These are phyloP conservation scores for Leptopilina clavipes DNA, from an alignment of 1,140 invertebrate genomes.

Conservation along the genomic window DNA sequence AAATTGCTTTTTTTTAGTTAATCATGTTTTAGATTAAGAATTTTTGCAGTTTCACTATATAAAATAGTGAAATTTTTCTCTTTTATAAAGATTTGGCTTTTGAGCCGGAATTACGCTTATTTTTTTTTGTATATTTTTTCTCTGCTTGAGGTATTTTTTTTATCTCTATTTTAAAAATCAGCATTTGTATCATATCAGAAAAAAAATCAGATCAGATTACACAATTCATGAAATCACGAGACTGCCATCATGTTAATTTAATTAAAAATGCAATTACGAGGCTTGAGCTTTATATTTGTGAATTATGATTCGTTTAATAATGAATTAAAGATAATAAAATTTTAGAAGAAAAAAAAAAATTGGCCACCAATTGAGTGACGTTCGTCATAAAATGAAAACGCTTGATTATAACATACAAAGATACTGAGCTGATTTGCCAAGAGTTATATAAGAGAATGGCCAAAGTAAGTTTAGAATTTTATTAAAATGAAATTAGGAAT, in stretches of 20 bases:
- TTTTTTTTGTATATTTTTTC: conserved; percentile 47
- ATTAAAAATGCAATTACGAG: conserved; percentile 13
- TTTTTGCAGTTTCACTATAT: conserved; percentile 42
- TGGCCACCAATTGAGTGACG: conserved; percentile 52
- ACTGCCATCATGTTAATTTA: conserved; percentile 1
- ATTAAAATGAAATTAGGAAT: conserved; percentile 46
- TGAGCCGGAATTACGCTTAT: conserved; percentile 61
- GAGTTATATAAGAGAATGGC: conserved; percentile 48
- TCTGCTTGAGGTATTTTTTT: conserved; percentile 22
- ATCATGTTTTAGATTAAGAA: conserved; percentile 59
- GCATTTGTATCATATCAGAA: conserved; percentile 42
- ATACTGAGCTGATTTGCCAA: conserved; percentile 39
- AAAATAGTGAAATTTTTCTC: not conserved
- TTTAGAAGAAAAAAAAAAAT: conserved; percentile 45
- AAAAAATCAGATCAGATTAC: conserved; percentile 34
- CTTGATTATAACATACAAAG: conserved; percentile 10
- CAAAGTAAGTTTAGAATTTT: conserved; percentile 57
- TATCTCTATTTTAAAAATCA: conserved; percentile 37
- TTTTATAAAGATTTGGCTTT: conserved; percentile 45
- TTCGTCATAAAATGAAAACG: conserved; percentile 12
- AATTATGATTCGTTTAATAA: conserved; percentile 7
- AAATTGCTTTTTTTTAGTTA: conserved; percentile 65
- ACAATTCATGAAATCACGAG: conserved; percentile 9
- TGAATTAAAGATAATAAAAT: conserved; percentile 3
- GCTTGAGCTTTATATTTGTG: conserved; percentile 25